Conservation (phyloP, 2,888 invertebrate genomes). For the Eulithis testata region DNA sequence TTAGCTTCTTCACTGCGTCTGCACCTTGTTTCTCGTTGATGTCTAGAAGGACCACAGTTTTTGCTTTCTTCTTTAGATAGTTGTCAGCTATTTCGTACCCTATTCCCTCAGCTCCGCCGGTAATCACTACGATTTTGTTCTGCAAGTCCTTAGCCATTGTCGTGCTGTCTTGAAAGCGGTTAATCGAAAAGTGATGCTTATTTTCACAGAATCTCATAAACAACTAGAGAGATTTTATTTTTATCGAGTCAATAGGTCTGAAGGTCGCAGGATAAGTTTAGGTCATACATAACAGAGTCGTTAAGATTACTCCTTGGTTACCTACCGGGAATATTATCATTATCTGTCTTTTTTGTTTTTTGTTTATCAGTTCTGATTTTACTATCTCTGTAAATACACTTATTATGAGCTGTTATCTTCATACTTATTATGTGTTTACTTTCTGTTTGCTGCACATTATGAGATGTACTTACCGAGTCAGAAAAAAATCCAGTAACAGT, state of each 20-base stretch:
- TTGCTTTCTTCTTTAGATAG: conserved; percentile 67
- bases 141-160: conserved; percentile 43
- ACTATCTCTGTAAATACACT: too few relatives aligned
- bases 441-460: too few relatives aligned
- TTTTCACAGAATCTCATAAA: not conserved
- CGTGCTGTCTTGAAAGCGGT: conserved; percentile 5
- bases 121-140: conserved; percentile 60
- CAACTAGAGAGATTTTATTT: not conserved
- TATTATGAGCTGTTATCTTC: too few relatives aligned
- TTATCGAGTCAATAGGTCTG: conserved; percentile 7
- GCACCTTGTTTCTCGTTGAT: conserved; percentile 51
- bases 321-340: too few relatives aligned
- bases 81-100: conserved; percentile 71
- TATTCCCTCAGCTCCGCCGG: conserved; percentile 82
- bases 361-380: too few relatives aligned
- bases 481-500: not conserved
- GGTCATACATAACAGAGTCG: not conserved
- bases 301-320: too few relatives aligned
- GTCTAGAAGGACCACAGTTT: conserved; percentile 49
- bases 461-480: not conserved
- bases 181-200: conserved; percentile 10
- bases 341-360: too few relatives aligned
- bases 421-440: too few relatives aligned
- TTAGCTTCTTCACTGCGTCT: conserved; percentile 62
- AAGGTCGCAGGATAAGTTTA: not conserved